Evolutionary conservation across 2,113 vertebrate species (phyloP), one percentile per base, ranked within the genome.

Genomic region (Orycteropus afer): DNA sequence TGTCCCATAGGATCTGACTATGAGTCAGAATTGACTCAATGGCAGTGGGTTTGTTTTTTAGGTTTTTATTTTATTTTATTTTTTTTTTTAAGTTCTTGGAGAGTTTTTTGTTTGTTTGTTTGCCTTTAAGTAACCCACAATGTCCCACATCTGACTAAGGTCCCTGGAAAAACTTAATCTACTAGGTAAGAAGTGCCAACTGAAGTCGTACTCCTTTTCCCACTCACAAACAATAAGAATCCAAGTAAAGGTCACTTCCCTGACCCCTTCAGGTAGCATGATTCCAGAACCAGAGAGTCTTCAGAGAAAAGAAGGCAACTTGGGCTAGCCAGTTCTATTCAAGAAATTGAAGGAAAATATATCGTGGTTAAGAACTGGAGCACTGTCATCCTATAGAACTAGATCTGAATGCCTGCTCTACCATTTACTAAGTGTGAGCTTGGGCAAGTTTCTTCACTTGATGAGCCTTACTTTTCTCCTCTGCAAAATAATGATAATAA

Each of bases 281-380:
- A 87, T 53, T 95, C 78, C 77, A 95, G 90, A 91, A 90, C 57
- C 22, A 91, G 82, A n/a, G 37, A 96, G 27, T 71, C 84, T 69
- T 93, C 78, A 73, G 59, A 95, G 89, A 97, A 97, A 92, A 78
- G 91, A n/a, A 91, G 63, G 45, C 77, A 57, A 90, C 61, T 90
- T 0, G 0, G 11, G 47, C 20, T 71, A 93, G n/a, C 65, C 49
- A 95, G 61, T 63, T 95, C 51, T 87, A 93, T 29, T 86, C 73
- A 89, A 93, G 81, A 51, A 94, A 93, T 4, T 82, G 74, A 95
- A 92, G 74, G 59, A 59, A 94, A 82, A 82, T 59, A 59, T 61
- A 69, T 14, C 15, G 6, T 59, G 32, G 80, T 59, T 71, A 91
- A 77, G 8, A 49, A 32, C 59, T 74, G 42, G 37, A 83, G 55